Evolutionary conservation across 2,797 vertebrate genomes (phyloP).

Genomic region (Ibycter americanus): DNA sequence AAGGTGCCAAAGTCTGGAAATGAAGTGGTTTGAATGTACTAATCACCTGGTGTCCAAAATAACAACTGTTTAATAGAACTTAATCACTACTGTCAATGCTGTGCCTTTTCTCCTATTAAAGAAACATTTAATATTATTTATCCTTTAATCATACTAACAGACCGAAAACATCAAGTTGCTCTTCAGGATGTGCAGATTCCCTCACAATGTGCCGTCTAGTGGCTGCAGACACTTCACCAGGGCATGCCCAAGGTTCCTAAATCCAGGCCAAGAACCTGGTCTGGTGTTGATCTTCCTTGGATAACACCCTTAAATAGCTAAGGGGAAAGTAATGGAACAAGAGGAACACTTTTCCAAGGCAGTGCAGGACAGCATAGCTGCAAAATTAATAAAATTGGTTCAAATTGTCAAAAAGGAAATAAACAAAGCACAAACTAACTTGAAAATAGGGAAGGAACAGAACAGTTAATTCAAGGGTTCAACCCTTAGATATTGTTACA

Average conservation of each 20-base stretch:
- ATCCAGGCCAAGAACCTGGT: background rate
- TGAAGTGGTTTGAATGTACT: conserved; percentile 45
- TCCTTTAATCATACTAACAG: conserved; percentile 35
- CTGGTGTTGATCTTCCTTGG: background rate
- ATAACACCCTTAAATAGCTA: background rate
- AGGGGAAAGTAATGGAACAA: background rate
- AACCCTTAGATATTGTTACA: background rate
- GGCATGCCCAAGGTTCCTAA: background rate
- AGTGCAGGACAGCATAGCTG: background rate
- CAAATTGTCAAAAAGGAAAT: background rate
- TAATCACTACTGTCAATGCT: conserved; percentile 49
- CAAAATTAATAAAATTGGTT: background rate
- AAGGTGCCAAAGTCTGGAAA: conserved; percentile 54
- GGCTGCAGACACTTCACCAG: background rate
- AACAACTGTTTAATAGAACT: conserved; percentile 53
- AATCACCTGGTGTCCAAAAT: conserved; percentile 55
- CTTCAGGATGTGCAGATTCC: background rate
- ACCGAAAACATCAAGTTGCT: background rate
- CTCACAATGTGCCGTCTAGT: background rate
- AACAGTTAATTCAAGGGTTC: background rate
- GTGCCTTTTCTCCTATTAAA: conserved; percentile 51
- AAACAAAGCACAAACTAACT: background rate
- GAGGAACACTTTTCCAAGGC: background rate
- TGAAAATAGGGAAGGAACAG: background rate
- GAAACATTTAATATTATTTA: conserved; percentile 10